Percentiles rank a stretch among this genome's conserved stretches.
These are phyloP conservation scores for Callospermophilus lateralis DNA, from an alignment of 2,113 vertebrate genomes.

Conservation along the genomic window DNA sequence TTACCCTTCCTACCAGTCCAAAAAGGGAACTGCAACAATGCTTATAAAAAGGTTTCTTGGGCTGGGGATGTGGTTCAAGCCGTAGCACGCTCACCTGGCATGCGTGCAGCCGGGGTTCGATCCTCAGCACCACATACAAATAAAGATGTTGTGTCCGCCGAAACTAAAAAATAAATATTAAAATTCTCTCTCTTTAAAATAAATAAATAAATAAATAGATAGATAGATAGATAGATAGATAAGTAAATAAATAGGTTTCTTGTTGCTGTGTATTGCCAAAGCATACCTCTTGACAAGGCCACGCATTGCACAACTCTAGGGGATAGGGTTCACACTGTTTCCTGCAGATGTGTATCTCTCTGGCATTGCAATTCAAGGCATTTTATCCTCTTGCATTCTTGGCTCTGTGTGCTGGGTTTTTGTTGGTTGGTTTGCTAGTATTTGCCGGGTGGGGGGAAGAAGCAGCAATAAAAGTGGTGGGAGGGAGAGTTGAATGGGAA, in stretches of 20 bases:
- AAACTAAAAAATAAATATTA: no score
- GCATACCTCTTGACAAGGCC: neutral
- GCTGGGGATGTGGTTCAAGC: no score
- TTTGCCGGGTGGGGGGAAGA: neutral
- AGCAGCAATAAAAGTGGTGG: neutral
- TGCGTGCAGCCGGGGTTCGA: no score
- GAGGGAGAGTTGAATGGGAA: neutral
- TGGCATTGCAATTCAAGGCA: neutral
- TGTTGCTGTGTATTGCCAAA: neutral
- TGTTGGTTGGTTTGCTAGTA: neutral
- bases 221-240: no score
- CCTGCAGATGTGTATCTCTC: neutral
- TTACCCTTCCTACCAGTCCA: neutral
- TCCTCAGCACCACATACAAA: no score
- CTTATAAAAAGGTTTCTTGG: neutral
- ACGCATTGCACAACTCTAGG: neutral
- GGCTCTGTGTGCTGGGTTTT: neutral
- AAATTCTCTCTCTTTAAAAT: no score
- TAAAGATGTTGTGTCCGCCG: no score
- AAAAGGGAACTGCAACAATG: neutral
- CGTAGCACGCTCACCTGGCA: no score
- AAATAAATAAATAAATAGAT: no score
- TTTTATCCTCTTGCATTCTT: neutral
- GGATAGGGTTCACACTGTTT: neutral
- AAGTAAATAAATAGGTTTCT: neutral